Base-by-base conservation (phyloP, 2,113 vertebrate species). In the Plestiodon gilberti region DNA sequence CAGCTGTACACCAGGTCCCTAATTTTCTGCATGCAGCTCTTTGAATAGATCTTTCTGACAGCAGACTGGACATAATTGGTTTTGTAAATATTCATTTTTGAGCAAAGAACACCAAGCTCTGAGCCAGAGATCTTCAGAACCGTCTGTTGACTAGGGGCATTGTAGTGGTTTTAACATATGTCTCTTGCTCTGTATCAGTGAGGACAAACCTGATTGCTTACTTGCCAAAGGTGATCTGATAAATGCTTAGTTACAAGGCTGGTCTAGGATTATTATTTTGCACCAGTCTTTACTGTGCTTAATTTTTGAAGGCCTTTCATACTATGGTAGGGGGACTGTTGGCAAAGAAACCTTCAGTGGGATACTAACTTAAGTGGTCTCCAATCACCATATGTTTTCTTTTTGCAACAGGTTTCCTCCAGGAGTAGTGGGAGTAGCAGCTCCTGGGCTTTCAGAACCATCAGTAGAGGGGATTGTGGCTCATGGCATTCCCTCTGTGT, bases 381-480 rank as follows among this genome's bases (percentile, higher is more conserved):
- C 77, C 92, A 92, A 94, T 87, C 71, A 86, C 67, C 82, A 3
- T 84, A 0, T 82, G 55, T 93, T 87, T 88, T 90, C 91, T 90
- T 55, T 95, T 93, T 79, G 93, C 88, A 87, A 74, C 94, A 99
- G 98, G 96, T 98, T 98, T 95, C 97, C 98, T 90, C 92, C 97
- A 5, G 96, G 96, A 94, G 96, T 98, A 96, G 97, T 98, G 85
- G 97, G 97, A 81, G 98, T 98, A 90, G 96, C 97, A 83, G 93
- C 97, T 35, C 96, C 97, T 13, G 97, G 97, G 67, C 96, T 98
- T 71, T 95, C 97, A 55, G 97, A 95, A 81, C 97, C 93, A 64
- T 95, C 78, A 55, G 97, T 97, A 87, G 98, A 99, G 94, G 97
- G 97, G 91, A 96, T 98, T 82, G 97, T 98, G 95, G 87, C 97